Base-by-base conservation (phyloP, 1,140 invertebrate genomes). In the Drosophila teissieri region DNA sequence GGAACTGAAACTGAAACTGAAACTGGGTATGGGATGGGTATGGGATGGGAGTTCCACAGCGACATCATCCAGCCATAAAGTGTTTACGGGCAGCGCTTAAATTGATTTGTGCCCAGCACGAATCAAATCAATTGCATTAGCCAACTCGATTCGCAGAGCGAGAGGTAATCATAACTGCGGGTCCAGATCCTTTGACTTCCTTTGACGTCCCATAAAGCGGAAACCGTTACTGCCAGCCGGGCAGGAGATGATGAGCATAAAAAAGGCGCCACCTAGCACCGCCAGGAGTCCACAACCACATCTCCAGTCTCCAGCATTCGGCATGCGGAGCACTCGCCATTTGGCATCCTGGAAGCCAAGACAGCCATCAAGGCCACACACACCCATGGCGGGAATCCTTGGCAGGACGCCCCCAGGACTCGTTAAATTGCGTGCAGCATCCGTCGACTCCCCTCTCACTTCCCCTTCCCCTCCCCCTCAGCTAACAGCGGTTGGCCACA, bases 51-150 rank as follows among this genome's bases (percentile, higher is more conserved):
- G 31, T 8, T 0, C 31, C 31, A 31, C 8, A 24, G 24, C 46
- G 42, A 19, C 42, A 40, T 57, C 72, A 12, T 61, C 48, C 48
- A 37, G 36, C 56, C 78, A 78, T 90, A 89, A 88, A 84, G 54
- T 39, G 80, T 88, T 88, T 89, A 88, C 52, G 69, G 53, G 40
- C 70, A 55, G 40, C 24, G 49, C 52, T 80, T 39, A 80, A 88
- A 86, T 86, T 86, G 83, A 86, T 88, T 86, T 86, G 75, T 69
- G 65, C 70, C 67, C 34, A 42, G 51, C 61, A 68, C 75, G 65
- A 70, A 70, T 57, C 69, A 74, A 83, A 72, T 72, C 80, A 83
- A 85, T 80, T 65, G 76, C 80, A 85, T 80, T 77, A 62, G 65
- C 36, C 39, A 44, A 58, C 34, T 14, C 27, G 3, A 31, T 45